Conservation (phyloP, 2,888 invertebrate genomes). For the Atrina japonica region DNA sequence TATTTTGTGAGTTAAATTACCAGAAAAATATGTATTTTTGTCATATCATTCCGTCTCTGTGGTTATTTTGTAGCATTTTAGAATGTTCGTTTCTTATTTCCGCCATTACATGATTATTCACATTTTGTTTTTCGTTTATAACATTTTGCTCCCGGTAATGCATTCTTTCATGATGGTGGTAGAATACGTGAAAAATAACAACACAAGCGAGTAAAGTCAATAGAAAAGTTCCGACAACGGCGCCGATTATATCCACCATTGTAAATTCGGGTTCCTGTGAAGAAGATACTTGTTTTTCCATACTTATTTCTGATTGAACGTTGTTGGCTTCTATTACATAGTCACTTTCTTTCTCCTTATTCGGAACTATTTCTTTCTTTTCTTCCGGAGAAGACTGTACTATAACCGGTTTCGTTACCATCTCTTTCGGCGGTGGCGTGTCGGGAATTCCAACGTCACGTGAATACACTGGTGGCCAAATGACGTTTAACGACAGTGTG, state of each 20-base stretch:
- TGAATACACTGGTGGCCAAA: slow-evolving; percentile 66
- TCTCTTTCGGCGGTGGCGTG: slow-evolving; percentile 30
- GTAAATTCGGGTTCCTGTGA: slow-evolving; percentile 59
- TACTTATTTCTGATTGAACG: slow-evolving; percentile 32
- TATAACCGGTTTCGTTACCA: slow-evolving; percentile 24
- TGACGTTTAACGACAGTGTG: slow-evolving; percentile 77
- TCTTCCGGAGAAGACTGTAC: slow-evolving; percentile 10
- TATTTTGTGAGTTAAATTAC: too few relatives aligned
- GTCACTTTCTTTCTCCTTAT: slow-evolving; percentile 30
- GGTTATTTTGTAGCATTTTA: too few relatives aligned
- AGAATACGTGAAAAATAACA: slow-evolving; percentile 70
- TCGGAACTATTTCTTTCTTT: slow-evolving; percentile 34
- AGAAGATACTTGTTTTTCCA: slow-evolving; percentile 11
- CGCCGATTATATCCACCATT: slow-evolving; percentile 77
- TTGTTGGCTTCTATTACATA: slow-evolving; percentile 35
- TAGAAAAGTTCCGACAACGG: slow-evolving; percentile 78
- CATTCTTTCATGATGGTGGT: slow-evolving; percentile 42
- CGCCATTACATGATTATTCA: too few relatives aligned
- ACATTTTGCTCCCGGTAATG: too few relatives aligned
- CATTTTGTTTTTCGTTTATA: too few relatives aligned
- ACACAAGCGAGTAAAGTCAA: slow-evolving; percentile 76
- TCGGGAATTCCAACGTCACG: slow-evolving; percentile 39
- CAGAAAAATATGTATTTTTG: too few relatives aligned
- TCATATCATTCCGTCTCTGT: too few relatives aligned
- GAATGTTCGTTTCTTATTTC: too few relatives aligned